Percentiles rank a stretch among this genome's conserved stretches.
Conservation (phyloP, 2,888 invertebrate species). For the Holacanthella duospinosa region DNA sequence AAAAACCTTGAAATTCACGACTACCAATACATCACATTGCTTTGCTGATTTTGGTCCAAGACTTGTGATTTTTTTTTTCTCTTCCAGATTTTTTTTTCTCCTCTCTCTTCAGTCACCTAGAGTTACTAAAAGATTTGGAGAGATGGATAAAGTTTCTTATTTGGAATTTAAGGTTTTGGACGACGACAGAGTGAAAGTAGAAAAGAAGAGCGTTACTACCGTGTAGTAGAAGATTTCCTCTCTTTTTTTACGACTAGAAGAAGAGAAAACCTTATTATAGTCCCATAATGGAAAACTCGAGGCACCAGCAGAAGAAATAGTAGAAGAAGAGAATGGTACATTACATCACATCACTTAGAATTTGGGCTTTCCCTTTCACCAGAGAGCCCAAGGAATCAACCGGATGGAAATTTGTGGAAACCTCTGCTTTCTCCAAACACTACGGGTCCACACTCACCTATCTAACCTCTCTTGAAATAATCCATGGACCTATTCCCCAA, state of each 20-base stretch:
- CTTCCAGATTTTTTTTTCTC: background rate
- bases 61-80: too few species aligned
- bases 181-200: too few species aligned
- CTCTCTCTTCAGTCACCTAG: background rate
- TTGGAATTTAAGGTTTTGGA: too few species aligned
- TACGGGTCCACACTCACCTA: too few species aligned
- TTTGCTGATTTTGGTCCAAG: background rate
- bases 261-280: background rate
- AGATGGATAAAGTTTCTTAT: too few species aligned
- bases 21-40: background rate
- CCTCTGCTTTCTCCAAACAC: too few species aligned
- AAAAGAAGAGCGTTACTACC: too few species aligned
- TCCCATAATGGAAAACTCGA: background rate
- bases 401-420: too few species aligned
- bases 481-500: too few species aligned
- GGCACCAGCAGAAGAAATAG: background rate
- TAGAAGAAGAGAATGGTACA: background rate
- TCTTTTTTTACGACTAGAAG: background rate
- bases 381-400: too few species aligned
- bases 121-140: too few species aligned
- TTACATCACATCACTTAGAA: background rate
- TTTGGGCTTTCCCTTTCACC: background rate
- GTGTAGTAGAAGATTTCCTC: background rate
- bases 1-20: background rate
- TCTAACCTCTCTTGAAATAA: too few species aligned